A percentile compares a stretch with the other conserved stretches of the same genome.
phyloP scores from a whole-genome alignment of 2,797 vertebrate species.

The Huso huso region DNA sequence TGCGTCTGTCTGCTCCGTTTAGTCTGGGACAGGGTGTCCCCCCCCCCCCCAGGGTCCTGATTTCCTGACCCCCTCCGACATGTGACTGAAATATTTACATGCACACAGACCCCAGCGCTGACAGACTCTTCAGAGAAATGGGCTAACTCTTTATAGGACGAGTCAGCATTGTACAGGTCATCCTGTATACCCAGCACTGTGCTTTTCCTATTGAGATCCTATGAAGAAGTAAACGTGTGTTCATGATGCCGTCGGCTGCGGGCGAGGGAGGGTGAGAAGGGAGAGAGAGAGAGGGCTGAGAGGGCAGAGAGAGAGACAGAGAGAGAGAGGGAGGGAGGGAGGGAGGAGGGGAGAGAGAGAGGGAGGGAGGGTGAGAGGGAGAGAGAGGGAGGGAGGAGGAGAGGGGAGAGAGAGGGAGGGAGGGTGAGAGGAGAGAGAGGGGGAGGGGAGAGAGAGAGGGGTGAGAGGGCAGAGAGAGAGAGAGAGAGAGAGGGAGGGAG shows the following conservation, averaged over 20 bases:
- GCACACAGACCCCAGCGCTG: slow-evolving; percentile 22
- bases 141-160: no score
- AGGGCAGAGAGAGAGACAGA: background rate
- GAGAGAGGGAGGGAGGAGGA: background rate
- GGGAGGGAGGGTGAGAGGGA: slow-evolving; percentile 12
- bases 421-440: no score
- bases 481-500: background rate
- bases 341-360: slow-evolving; percentile 20
- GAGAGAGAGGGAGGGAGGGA: slow-evolving; percentile 15
- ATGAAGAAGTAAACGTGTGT: no score
- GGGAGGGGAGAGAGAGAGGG: slow-evolving; percentile 8
- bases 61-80: slow-evolving; percentile 1
- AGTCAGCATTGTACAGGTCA: no score
- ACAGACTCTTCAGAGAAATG: slow-evolving; percentile 34
- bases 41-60: no score
- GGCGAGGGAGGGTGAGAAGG: no score
- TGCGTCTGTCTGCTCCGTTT: background rate
- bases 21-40: slow-evolving; percentile 11
- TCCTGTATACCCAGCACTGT: no score
- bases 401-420: slow-evolving; percentile 16
- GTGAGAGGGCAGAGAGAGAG: slow-evolving; percentile 12
- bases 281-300: no score
- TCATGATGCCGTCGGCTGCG: no score
- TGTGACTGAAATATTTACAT: slow-evolving; percentile 25
- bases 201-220: no score